A percentile compares a stretch with the other conserved stretches of the same genome.
Evolutionary conservation across 2,113 vertebrate genomes (phyloP).

Genomic region (Tyrannus savana): DNA sequence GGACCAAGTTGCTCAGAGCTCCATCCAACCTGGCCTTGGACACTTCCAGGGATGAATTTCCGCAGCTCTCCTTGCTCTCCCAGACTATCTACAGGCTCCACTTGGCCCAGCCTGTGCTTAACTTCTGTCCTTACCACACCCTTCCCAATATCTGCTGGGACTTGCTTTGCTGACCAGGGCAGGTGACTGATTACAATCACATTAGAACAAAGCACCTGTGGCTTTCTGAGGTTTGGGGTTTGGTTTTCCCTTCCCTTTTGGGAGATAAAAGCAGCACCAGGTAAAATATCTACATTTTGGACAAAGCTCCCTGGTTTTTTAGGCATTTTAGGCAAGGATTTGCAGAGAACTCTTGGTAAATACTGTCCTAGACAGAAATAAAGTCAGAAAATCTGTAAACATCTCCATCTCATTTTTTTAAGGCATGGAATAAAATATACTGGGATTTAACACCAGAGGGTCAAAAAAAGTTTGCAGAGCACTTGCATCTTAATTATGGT

Average conservation of each 20-base stretch:
- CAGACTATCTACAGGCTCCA: background rate
- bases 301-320: background rate
- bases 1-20: fast-evolving
- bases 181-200: slow-evolving; percentile 10
- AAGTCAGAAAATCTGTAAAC: background rate
- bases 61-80: background rate
- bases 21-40: background rate
- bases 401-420: background rate
- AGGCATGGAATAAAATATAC: background rate
- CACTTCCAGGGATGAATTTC: background rate
- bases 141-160: background rate
- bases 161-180: slow-evolving; percentile 38
- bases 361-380: background rate
- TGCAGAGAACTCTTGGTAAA: background rate
- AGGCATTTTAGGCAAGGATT: background rate
- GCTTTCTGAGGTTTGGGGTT: background rate
- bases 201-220: slow-evolving; percentile 5
- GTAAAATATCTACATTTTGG: background rate
- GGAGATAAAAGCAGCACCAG: background rate
- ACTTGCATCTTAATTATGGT: background rate
- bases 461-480: background rate
- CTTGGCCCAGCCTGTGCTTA: background rate
- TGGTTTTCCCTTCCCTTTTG: background rate
- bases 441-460: background rate
- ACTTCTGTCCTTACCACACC: background rate